Conservation (phyloP, 2,113 vertebrate species). For the Thermophis baileyi region DNA sequence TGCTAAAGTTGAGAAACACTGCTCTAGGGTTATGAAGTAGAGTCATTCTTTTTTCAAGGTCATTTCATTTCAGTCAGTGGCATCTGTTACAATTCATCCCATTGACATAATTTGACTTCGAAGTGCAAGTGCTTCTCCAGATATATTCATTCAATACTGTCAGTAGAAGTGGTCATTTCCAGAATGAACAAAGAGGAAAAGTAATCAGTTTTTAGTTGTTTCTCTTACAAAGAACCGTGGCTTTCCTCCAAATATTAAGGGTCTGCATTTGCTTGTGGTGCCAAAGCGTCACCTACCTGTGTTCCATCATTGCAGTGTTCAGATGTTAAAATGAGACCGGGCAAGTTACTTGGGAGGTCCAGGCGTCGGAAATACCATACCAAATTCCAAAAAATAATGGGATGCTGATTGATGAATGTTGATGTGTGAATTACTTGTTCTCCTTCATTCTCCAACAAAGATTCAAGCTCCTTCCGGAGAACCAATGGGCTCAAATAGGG, state of each 20-base stretch:
- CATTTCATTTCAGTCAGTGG: background rate
- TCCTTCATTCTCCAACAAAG: slow-evolving; percentile 93
- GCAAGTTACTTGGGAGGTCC: slow-evolving; percentile 90
- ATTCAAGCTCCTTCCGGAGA: slow-evolving; percentile 94
- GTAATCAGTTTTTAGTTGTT: background rate
- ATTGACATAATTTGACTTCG: background rate
- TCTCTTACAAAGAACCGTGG: background rate
- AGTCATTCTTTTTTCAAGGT: background rate
- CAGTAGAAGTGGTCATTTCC: background rate
- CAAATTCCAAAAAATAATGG: slow-evolving; percentile 98
- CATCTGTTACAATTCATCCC: background rate
- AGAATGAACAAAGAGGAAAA: background rate
- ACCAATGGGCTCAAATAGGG: slow-evolving; percentile 96
- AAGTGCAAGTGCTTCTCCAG: background rate
- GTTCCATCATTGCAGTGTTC: slow-evolving; percentile 95
- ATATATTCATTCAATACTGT: background rate
- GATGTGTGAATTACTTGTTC: slow-evolving; percentile 95
- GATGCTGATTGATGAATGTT: slow-evolving; percentile 96
- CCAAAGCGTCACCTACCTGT: slow-evolving; percentile 69
- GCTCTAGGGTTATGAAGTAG: background rate
- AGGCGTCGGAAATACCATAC: slow-evolving; percentile 95
- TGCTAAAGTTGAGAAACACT: background rate
- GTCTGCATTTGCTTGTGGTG: background rate
- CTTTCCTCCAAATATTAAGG: background rate
- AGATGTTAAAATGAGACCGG: slow-evolving; percentile 92